These are phyloP conservation scores for Sitodiplosis mosellana DNA, from an alignment of 1,140 invertebrate genomes.

Conservation along the genomic window DNA sequence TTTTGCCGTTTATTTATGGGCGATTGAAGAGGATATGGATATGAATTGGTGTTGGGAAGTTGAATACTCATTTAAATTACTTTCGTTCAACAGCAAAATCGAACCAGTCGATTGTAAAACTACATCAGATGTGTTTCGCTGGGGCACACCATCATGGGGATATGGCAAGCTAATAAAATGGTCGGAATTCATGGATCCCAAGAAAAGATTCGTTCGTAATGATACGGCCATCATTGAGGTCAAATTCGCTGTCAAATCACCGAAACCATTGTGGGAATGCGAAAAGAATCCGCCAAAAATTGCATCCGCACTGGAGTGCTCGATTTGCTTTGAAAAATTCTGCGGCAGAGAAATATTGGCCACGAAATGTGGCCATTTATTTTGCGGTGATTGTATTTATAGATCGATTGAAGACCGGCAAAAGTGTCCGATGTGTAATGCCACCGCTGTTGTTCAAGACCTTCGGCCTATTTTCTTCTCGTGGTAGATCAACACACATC, in stretches of 20 bases:
- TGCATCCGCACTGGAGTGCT: background rate
- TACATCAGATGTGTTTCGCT: background rate
- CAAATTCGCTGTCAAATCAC: background rate
- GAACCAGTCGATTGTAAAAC: background rate
- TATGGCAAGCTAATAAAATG: background rate
- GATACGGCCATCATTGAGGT: background rate
- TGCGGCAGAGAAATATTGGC: background rate
- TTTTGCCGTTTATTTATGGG: background rate
- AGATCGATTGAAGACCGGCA: background rate
- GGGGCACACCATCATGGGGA: background rate
- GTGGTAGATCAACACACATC: too few species aligned
- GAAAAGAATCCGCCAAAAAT: background rate
- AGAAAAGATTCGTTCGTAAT: background rate
- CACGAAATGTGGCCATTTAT: background rate
- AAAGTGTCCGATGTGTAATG: background rate
- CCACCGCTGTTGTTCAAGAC: background rate
- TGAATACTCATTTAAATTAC: background rate
- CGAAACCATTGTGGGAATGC: background rate
- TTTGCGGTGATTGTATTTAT: background rate
- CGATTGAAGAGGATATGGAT: background rate
- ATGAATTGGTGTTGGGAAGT: background rate
- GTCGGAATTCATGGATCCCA: background rate
- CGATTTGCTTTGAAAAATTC: background rate
- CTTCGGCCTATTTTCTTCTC: background rate
- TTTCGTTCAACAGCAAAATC: background rate